phyloP scores from a whole-genome alignment of 2,113 vertebrate species.

The Notarius lentiginosus region DNA sequence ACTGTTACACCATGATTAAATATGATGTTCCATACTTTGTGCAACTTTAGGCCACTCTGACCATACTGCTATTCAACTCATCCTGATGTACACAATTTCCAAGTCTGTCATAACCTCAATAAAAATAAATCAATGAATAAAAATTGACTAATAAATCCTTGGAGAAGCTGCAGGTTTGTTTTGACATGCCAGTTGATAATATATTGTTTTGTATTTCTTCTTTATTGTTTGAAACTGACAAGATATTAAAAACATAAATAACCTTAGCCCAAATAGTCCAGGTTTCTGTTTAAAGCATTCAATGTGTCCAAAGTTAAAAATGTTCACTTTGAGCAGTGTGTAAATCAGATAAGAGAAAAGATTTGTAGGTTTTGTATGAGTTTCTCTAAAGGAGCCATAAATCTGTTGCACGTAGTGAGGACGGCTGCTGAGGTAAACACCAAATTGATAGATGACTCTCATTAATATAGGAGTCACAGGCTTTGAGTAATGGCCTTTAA shows the following conservation, averaged over 20 bases:
- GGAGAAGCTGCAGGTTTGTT: not conserved
- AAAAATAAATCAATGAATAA: not conserved
- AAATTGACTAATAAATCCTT: not conserved
- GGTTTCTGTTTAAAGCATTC: not conserved
- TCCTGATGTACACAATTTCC: not conserved
- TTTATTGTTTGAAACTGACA: not conserved
- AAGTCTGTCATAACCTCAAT: not conserved
- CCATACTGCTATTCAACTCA: not conserved
- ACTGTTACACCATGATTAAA: not conserved
- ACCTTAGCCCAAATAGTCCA: too few relatives aligned
- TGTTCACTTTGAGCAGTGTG: not conserved
- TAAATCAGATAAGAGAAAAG: not conserved
- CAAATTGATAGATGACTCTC: not conserved
- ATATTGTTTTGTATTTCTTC: not conserved
- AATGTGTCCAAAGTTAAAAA: not conserved
- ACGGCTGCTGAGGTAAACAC: slow-evolving; percentile 3
- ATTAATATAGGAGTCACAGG: slow-evolving; percentile 13
- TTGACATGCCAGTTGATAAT: not conserved
- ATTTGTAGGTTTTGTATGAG: not conserved
- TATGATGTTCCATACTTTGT: not conserved
- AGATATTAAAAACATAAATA: not conserved
- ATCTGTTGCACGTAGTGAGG: not conserved
- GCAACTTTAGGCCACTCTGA: not conserved
- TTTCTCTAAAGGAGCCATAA: slow-evolving; percentile 5
- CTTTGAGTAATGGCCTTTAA: slow-evolving; percentile 19